Base-by-base conservation (phyloP, 1,140 invertebrate species). In the Cherax destructor region DNA sequence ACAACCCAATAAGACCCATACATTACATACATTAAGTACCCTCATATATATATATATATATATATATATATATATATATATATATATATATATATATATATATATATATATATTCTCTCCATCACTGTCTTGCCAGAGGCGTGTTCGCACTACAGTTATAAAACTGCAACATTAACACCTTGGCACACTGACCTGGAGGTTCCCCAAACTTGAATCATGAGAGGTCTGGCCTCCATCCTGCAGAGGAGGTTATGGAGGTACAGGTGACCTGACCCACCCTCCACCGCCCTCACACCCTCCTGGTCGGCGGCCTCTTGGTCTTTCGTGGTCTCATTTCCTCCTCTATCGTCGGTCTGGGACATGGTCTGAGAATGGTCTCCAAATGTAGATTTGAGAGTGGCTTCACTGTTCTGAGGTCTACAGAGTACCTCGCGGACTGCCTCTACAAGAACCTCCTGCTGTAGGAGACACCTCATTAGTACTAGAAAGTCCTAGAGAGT, bases 181-280 rank as follows among this genome's bases (percentile, higher is more conserved):
- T n/a, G 52, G 52, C 18, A 52, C 21, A 7, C 61, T 50, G 65
- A 69, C 56, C 56, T 80, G 21, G 77, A 80, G 77, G 16, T 79
- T n/a, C 86, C 86, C 76, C 76, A 88, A 11, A 80, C 61, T n/a
- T 80, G 24, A 10, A 88, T 77, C 21, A 52, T 50, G 78, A 88
- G 56, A 21, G 86, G 86, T 69, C 21, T 49, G 47, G 86, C 30
- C 76, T 88, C 86, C 76, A 88, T 88, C 47, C 41, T 56, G 47
- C 76, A 79, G 24, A 88, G 76, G 18, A 88, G 86, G 24, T 65
- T 65, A 77, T 88, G 86, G 41, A 88, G 76, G 49, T 41, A 80
- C 86, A 79, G 18, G 18, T 52, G 49, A 3, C 18, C 49, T 11
- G 52, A n/a, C 11, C 50, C 21, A 4, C 78, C 49, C 16, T 9